These are phyloP conservation scores for Drosophila parthenogenetica DNA, from an alignment of 2,888 invertebrate genomes.

Conservation along the genomic window DNA sequence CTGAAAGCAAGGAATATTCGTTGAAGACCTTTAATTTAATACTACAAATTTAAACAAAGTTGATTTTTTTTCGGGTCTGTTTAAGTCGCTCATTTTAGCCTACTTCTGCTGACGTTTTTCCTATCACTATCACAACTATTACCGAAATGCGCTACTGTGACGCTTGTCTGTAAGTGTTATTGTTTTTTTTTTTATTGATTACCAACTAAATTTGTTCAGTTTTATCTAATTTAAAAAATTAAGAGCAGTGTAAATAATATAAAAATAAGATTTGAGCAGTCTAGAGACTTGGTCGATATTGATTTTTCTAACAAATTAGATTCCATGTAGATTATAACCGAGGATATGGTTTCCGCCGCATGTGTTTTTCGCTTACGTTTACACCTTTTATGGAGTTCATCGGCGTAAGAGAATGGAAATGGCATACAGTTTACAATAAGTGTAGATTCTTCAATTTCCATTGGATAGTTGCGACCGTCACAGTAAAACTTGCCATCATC, in stretches of 20 bases:
- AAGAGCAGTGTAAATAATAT: constrained; percentile 26
- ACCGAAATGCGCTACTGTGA: no score
- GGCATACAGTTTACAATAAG: constrained; percentile 47
- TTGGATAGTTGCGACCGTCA: constrained; percentile 50
- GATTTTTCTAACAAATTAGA: constrained; percentile 33
- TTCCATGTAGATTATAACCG: constrained; percentile 65
- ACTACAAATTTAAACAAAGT: no score
- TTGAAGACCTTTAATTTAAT: no score
- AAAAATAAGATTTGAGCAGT: constrained; percentile 22
- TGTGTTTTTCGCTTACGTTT: neutral
- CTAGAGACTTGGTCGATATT: constrained; percentile 11
- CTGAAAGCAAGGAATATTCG: no score
- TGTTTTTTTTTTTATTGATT: constrained; percentile 9
- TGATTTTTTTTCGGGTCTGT: no score
- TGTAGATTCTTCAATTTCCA: constrained; percentile 5
- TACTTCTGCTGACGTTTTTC: no score
- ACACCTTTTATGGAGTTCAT: constrained; percentile 44
- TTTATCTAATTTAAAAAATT: constrained; percentile 13
- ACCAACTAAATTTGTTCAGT: constrained; percentile 26
- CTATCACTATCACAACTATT: no score
- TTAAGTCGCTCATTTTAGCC: no score
- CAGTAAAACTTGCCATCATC: constrained; percentile 49
- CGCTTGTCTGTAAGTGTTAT: neutral
- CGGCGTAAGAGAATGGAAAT: constrained; percentile 50
- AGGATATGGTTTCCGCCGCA: constrained; percentile 39